phyloP scores from a whole-genome alignment of 1,140 invertebrate species.

The Neelides sp. region DNA sequence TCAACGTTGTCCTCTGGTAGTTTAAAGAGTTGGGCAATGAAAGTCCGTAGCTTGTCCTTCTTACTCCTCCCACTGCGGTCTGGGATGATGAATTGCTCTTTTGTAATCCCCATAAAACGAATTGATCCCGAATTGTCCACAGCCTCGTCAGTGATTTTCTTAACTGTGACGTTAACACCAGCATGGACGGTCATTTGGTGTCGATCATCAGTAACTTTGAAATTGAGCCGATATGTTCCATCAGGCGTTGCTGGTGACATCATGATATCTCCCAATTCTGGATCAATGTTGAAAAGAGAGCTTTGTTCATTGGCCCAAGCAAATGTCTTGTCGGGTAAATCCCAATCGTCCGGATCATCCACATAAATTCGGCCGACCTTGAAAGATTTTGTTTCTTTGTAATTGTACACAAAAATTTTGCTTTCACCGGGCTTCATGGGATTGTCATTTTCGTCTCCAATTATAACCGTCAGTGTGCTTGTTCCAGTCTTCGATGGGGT shows the following conservation, averaged over 20 bases:
- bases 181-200: conserved; percentile 47
- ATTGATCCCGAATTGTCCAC: conserved; percentile 81
- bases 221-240: conserved; percentile 54
- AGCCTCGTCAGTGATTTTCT: conserved; percentile 74
- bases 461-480: conserved; percentile 66
- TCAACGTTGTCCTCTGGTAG: conserved; percentile 70
- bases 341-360: conserved; percentile 84
- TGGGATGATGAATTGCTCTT: conserved; percentile 66
- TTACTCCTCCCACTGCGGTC: conserved; percentile 46
- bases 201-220: conserved; percentile 44
- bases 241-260: conserved; percentile 55
- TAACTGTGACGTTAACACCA: conserved; percentile 67
- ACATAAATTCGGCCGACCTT: conserved; percentile 77
- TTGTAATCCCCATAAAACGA: conserved; percentile 61
- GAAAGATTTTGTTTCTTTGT: conserved; percentile 44
- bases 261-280: conserved; percentile 66
- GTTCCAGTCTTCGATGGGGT: conserved; percentile 54
- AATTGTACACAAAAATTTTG: conserved; percentile 83
- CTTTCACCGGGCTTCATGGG: conserved; percentile 65
- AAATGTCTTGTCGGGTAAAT: conserved; percentile 75
- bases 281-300: conserved; percentile 53
- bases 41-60: conserved; percentile 54
- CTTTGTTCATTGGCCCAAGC: conserved; percentile 44
- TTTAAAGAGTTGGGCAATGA: conserved; percentile 60
- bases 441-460: conserved; percentile 85